A percentile compares a stretch with the other conserved stretches of the same genome.
Conservation (phyloP, 2,888 invertebrate species). For the Trisateles emortualis region DNA sequence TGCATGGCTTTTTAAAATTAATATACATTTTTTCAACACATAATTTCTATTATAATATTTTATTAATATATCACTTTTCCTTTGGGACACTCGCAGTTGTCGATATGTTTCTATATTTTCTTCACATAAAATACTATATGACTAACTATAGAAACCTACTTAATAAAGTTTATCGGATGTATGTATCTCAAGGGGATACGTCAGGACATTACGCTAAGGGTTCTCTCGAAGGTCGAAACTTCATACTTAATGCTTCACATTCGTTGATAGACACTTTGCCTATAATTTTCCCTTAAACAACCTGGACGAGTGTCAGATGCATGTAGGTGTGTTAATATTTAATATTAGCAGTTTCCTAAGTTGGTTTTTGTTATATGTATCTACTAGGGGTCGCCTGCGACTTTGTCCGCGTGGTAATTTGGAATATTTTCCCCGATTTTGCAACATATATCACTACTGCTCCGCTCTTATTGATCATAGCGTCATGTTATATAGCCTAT, state of each 20-base stretch:
- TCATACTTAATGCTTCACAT: slow-evolving; percentile 66
- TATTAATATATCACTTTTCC: no score
- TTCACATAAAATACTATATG: slow-evolving; percentile 47
- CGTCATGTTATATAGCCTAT: no score
- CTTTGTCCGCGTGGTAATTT: no score
- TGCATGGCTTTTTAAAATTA: no score
- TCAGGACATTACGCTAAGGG: slow-evolving; percentile 62
- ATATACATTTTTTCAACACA: no score
- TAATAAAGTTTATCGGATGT: slow-evolving; percentile 56
- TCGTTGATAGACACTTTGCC: slow-evolving; percentile 61
- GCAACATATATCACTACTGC: no score
- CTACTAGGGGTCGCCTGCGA: no score
- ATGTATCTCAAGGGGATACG: slow-evolving; percentile 58
- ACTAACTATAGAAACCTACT: slow-evolving; percentile 36
- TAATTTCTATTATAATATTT: no score
- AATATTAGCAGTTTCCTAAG: background rate
- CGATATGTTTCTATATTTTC: slow-evolving; percentile 28
- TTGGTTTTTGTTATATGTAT: background rate
- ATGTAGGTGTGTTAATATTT: slow-evolving; percentile 11
- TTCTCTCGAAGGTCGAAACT: slow-evolving; percentile 67
- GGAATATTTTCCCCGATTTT: no score
- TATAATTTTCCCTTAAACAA: slow-evolving; percentile 47
- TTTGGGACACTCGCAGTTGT: slow-evolving; percentile 25
- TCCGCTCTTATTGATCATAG: no score
- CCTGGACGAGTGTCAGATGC: slow-evolving; percentile 32